phyloP scores from a whole-genome alignment of 2,888 invertebrate species.

The Hemistola chrysoprasaria region DNA sequence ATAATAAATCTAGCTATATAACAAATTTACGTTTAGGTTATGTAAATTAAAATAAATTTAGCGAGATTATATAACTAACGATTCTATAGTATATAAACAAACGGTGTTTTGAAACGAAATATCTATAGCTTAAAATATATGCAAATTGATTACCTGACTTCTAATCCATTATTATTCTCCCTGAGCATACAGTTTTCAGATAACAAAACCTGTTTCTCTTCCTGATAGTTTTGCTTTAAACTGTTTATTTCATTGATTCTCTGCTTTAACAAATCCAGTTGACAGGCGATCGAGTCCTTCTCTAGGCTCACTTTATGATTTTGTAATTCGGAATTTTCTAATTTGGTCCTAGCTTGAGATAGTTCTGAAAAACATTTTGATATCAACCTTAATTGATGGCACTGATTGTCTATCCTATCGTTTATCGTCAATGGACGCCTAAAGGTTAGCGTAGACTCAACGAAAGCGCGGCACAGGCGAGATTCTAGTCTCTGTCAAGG shows the following conservation, averaged over 20 bases:
- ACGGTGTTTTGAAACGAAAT: too few species aligned
- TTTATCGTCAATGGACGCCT: neutral
- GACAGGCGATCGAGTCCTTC: slow-evolving; percentile 42
- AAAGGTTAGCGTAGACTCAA: too few species aligned
- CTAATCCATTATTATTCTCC: slow-evolving; percentile 51
- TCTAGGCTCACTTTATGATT: slow-evolving; percentile 42
- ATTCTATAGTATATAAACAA: too few species aligned
- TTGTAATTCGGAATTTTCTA: slow-evolving; percentile 39
- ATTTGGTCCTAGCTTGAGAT: slow-evolving; percentile 38
- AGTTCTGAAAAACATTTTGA: slow-evolving; percentile 49
- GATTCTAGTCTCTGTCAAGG: too few species aligned
- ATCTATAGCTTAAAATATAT: too few species aligned
- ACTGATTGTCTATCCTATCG: too few species aligned
- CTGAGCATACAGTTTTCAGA: slow-evolving; percentile 43
- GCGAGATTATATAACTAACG: too few species aligned
- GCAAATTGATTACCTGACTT: slow-evolving; percentile 58
- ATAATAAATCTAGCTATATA: too few species aligned
- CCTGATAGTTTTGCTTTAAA: slow-evolving; percentile 45
- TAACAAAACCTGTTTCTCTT: slow-evolving; percentile 44
- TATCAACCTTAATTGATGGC: too few species aligned
- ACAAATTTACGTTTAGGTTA: too few species aligned
- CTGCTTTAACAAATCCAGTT: slow-evolving; percentile 47
- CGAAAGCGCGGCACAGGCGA: too few species aligned
- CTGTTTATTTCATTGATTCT: slow-evolving; percentile 47
- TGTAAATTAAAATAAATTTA: too few species aligned